A percentile compares a stretch with the other conserved stretches of the same genome.
Conservation (phyloP, 2,113 vertebrate species). For the Poicephalus gulielmi region DNA sequence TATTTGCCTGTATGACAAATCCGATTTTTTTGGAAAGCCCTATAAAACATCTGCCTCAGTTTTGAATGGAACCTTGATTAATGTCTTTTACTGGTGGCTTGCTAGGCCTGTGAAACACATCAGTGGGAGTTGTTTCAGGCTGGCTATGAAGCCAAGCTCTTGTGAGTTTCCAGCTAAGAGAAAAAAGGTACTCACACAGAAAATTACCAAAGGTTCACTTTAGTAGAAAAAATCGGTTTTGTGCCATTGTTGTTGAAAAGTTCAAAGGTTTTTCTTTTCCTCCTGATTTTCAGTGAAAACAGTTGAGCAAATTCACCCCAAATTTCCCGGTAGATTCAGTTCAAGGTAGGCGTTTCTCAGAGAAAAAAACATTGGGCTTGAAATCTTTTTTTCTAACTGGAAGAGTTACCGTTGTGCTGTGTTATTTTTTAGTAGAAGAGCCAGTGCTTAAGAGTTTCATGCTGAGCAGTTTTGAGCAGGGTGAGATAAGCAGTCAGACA, state of each 20-base stretch:
- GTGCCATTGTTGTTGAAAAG: neutral
- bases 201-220: neutral
- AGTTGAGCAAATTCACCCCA: neutral
- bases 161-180: neutral
- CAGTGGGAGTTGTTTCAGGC: neutral
- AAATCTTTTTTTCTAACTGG: neutral
- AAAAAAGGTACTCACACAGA: neutral
- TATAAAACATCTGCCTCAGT: neutral
- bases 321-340: neutral
- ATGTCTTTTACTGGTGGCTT: neutral
- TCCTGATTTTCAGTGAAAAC: neutral
- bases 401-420: neutral
- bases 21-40: neutral
- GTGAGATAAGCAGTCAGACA: neutral
- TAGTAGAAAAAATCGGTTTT: neutral
- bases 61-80: slow-evolving; percentile 8
- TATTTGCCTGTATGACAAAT: neutral
- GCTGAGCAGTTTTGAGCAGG: neutral
- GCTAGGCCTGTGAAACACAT: neutral
- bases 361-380: neutral
- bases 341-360: neutral
- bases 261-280: neutral
- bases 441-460: neutral
- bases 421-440: neutral
- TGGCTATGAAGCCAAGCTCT: neutral